These are phyloP conservation scores for Phymatocera aterrima DNA, from an alignment of 2,888 invertebrate genomes.

Conservation along the genomic window DNA sequence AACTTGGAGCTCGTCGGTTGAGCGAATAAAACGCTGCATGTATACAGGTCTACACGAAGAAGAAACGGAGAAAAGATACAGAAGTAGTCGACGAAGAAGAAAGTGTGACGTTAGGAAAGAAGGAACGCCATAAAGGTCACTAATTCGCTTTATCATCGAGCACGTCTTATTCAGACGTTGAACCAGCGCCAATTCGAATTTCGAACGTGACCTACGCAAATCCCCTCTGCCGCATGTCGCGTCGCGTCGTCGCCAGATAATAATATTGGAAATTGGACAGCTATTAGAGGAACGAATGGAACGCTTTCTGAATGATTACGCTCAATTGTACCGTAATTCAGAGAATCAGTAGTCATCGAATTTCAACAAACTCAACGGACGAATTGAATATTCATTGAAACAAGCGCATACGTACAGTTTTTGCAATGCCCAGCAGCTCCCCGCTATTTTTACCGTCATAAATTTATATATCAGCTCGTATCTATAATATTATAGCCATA, in stretches of 20 bases:
- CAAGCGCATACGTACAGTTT: too few relatives aligned
- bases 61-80: background rate
- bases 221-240: background rate
- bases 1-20: too few relatives aligned
- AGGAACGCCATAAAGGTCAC: constrained; percentile 2
- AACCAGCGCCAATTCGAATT: constrained; percentile 38
- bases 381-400: too few relatives aligned
- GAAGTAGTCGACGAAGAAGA: background rate
- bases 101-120: background rate
- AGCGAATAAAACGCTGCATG: background rate
- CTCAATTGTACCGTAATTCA: too few relatives aligned
- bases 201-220: constrained; percentile 41
- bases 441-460: too few relatives aligned
- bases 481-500: too few relatives aligned
- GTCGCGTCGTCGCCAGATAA: background rate
- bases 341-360: too few relatives aligned
- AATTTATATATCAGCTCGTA: background rate
- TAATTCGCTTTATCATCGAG: constrained; percentile 37
- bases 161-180: constrained; percentile 35
- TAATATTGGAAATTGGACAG: too few relatives aligned
- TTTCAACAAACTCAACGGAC: too few relatives aligned
- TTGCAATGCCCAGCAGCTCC: too few relatives aligned
- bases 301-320: too few relatives aligned
- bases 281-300: background rate
- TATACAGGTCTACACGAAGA: background rate